Base-by-base conservation (phyloP, 1,140 invertebrate species). In the Zophobas morio region DNA sequence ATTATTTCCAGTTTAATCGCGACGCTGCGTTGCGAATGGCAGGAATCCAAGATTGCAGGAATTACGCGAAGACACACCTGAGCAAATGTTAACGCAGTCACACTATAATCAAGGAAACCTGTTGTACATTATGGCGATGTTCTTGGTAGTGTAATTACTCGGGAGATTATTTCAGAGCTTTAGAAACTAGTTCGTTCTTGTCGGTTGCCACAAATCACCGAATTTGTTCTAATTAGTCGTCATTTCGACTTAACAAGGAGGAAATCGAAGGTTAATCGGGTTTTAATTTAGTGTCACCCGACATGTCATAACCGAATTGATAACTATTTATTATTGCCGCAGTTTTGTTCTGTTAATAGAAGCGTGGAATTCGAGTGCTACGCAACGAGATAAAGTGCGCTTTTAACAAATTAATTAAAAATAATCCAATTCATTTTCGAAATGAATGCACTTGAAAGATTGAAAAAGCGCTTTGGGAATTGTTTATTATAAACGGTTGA, bases 41-140 rank as follows among this genome's bases (percentile, higher is more conserved):
- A 66, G 20, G 60, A 66, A 32, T 66, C 60, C 60, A 66, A 46
- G 37, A 42, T 42, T 66, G 60, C n/a, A 66, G 37, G 60, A 66
- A 66, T 66, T 66, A 40, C 42, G 60, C 42, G 60, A 32, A 66
- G 60, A 42, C 60, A 66, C 39, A 66, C 39, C 60, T 66, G 39
- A 66, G 60, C 60, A 66, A 66, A 66, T 66, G 60, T 66, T 66
- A 66, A 66, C 60, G 60, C 60, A 66, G 60, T 66, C 60, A 66
- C 60, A 66, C 60, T 36, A 39, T 66, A 66, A 66, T 66, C 60
- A 66, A 42, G 39, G 60, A 66, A 66, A 66, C 39, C 60, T 66
- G 60, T 66, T 66, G 60, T 66, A 42, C 60, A 66, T 66, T 66
- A 66, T 66, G 60, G 60, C 60, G 33, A 42, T 66, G 60, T 66